phyloP scores from a whole-genome alignment of 2,113 vertebrate genomes.

The Brachyhypopomus occidentalis region DNA sequence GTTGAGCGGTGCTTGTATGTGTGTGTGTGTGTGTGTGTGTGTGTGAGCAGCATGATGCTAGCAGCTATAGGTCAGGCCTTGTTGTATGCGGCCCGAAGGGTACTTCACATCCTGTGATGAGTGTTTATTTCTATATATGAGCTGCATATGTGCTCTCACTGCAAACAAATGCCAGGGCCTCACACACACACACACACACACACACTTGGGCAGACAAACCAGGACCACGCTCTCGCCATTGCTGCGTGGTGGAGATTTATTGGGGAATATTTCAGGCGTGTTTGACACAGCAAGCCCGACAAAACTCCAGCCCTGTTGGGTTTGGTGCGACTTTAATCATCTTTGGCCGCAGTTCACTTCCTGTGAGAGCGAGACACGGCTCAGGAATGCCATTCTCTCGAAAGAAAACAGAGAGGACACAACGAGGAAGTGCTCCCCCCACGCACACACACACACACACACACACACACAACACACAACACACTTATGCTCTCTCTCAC shows the following conservation, averaged over 20 bases:
- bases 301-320: conserved; percentile 84
- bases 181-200: conserved; percentile 26
- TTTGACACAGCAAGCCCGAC: conserved; percentile 91
- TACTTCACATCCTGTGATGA: not conserved
- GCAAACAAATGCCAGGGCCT: conserved; percentile 28
- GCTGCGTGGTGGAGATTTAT: conserved; percentile 87
- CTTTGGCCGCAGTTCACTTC: conserved; percentile 94
- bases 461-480: conserved; percentile 37
- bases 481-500: conserved; percentile 49
- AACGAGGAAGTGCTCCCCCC: conserved; percentile 92
- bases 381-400: conserved; percentile 99
- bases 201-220: conserved; percentile 65
- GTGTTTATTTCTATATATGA: conserved; percentile 45
- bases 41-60: conserved; percentile 17
- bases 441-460: conserved; percentile 57
- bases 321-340: conserved; percentile 96
- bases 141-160: conserved; percentile 47
- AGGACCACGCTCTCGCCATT: conserved; percentile 76
- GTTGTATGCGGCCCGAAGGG: too few species aligned
- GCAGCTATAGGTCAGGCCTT: not conserved
- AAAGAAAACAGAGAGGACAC: conserved; percentile 99
- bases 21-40: conserved; percentile 74
- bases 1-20: not conserved
- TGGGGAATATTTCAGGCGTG: conserved; percentile 90
- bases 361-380: conserved; percentile 99